Evolutionary conservation across 1,140 invertebrate species (phyloP).

Genomic region (Cyclina sinensis): DNA sequence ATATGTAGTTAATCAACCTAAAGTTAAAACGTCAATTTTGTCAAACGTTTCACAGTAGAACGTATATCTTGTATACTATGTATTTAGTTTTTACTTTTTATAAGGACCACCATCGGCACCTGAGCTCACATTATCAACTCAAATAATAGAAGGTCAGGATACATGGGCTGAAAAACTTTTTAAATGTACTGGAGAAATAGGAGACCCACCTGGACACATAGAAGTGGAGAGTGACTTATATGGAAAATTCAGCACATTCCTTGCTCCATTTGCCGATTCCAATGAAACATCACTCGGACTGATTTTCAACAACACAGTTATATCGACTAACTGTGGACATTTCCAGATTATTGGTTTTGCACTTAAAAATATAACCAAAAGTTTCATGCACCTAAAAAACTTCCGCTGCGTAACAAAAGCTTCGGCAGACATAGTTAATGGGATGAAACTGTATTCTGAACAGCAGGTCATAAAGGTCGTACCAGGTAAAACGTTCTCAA

Average conservation of each 20-base stretch:
- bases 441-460: not conserved
- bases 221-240: conserved; percentile 1
- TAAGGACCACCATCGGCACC: not conserved
- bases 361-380: not conserved
- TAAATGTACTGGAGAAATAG: not conserved
- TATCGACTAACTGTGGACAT: not conserved
- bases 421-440: not conserved
- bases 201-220: not conserved
- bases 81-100: no score
- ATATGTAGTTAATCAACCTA: no score
- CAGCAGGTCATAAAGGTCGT: not conserved
- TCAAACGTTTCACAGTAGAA: no score
- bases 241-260: not conserved
- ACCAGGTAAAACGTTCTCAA: no score
- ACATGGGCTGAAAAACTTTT: not conserved
- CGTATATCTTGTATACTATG: no score
- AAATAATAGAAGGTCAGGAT: conserved; percentile 7
- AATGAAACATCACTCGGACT: not conserved
- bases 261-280: not conserved
- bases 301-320: not conserved
- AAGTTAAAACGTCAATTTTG: no score
- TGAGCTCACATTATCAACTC: not conserved
- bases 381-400: not conserved
- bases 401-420: not conserved
- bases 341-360: not conserved